A percentile compares a stretch with the other conserved stretches of the same genome.
phyloP scores from a whole-genome alignment of 2,113 vertebrate genomes.

The Sorex araneus region DNA sequence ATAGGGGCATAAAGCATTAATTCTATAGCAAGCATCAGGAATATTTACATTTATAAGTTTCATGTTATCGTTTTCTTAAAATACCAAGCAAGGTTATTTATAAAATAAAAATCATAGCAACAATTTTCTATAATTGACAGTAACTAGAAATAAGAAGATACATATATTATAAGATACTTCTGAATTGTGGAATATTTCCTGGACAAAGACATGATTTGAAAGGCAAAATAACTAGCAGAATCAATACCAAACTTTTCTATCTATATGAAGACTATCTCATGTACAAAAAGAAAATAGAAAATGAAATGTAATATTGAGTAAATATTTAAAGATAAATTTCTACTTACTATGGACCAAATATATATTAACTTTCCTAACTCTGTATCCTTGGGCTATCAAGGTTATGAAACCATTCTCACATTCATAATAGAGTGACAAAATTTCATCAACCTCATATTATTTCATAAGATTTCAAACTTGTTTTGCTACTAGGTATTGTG shows the following conservation, averaged over 20 bases:
- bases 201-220: conserved; percentile 8
- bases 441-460: background rate
- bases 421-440: conserved; percentile 44
- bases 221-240: background rate
- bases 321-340: conserved; percentile 39
- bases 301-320: background rate
- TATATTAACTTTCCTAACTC: background rate
- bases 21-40: background rate
- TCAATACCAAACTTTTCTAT: background rate
- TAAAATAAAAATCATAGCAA: background rate
- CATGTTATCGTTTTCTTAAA: background rate
- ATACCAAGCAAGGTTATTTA: background rate
- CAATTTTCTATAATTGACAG: background rate
- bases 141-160: background rate
- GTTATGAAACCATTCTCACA: conserved; percentile 35
- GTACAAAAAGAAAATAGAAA: background rate
- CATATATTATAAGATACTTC: background rate
- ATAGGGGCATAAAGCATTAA: background rate
- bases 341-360: background rate
- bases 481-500: background rate
- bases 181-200: background rate
- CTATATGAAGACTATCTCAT: background rate
- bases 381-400: background rate
- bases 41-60: background rate
- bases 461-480: conserved; percentile 54